Base-by-base conservation (phyloP, 2,797 vertebrate genomes). In the Xyrichtys novacula region DNA sequence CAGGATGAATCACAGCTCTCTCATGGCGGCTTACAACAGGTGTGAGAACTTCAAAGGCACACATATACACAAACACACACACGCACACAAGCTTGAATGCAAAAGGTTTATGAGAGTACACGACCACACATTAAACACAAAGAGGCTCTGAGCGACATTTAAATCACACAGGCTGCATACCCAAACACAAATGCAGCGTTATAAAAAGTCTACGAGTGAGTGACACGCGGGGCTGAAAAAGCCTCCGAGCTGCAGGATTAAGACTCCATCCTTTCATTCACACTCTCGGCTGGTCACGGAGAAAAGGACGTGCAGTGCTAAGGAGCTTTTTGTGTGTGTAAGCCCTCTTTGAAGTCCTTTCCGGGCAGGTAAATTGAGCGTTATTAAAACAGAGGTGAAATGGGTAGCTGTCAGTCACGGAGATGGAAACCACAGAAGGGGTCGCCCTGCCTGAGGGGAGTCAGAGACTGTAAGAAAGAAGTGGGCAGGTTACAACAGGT, bases 361-460 rank as follows among this genome's bases (percentile, higher is more conserved):
- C 84, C 39, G 4, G 66, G 66, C 71, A 76, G 78, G 85, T 81
- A 82, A 89, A 81, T 86, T 68, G 65, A 71, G 62, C 83, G 78
- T 85, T 77, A 90, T 88, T 88, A 89, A 81, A 90, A 87, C 74
- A 1, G 39, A 87, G 78, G 79, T 82, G 76, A 89, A 89, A 81
- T 53, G 74, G 76, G 72, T 69, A 71, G 76, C 79, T 86, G 86
- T 89, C 82, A 88, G 43, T 86, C 82, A 88, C 1, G 3, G n/a
- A 63, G 63, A 28, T 62, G 39, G 56, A 64, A 76, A 71, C 61
- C 22, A 62, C 36, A n/a, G 22, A 46, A 7, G 48, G 61, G 71
- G 71, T 74, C 56, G 65, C 23, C 71, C 20, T 7, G 44, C 80
- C 67, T 69, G 23, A 62, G 40, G 71, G 50, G 47, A 57, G 2